Conservation (phyloP, 2,113 vertebrate genomes). For the Furnarius figulus region DNA sequence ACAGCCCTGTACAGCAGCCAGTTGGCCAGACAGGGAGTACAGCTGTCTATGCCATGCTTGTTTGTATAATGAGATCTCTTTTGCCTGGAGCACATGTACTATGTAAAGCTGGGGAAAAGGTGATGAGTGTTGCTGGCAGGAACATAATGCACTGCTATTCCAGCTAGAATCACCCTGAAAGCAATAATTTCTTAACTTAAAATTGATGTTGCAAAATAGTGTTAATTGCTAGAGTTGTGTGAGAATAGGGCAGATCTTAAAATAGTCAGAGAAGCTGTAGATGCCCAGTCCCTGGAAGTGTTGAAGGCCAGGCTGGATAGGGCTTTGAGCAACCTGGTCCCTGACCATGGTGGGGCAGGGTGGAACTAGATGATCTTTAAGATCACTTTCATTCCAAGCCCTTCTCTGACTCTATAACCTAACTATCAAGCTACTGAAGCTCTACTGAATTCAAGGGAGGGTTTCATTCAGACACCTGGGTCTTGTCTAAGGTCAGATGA, state of each 20-base stretch:
- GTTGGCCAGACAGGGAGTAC: neutral
- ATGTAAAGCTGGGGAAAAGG: neutral
- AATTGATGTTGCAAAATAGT: neutral
- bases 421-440: neutral
- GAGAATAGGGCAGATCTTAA: neutral
- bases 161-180: constrained; percentile 7
- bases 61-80: neutral
- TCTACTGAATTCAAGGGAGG: neutral
- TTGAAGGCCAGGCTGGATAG: neutral
- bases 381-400: neutral
- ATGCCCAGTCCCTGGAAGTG: neutral
- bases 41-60: neutral
- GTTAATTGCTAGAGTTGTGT: neutral
- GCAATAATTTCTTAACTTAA: neutral
- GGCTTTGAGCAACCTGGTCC: neutral
- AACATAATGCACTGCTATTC: neutral
- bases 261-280: neutral
- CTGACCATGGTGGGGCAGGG: neutral
- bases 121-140: constrained; percentile 31
- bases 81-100: neutral
- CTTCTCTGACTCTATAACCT: neutral
- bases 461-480: neutral
- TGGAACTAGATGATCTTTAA: neutral
- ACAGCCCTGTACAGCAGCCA: neutral
- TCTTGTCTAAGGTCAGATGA: neutral